Evolutionary conservation across 2,888 invertebrate species (phyloP).

Genomic region (Cepaea hortensis): DNA sequence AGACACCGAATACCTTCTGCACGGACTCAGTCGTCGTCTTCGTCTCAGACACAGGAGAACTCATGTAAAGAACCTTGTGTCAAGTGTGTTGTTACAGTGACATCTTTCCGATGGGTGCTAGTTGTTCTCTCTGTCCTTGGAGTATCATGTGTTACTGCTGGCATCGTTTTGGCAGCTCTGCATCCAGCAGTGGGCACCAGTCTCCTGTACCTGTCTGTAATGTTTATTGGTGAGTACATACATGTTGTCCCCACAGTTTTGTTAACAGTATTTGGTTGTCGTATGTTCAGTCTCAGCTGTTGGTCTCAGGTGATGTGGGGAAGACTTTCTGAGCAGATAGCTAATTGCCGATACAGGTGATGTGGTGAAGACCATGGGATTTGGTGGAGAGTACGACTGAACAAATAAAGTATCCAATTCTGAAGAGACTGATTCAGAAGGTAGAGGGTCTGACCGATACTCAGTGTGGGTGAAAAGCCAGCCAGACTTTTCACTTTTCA

Average conservation of each 20-base stretch:
- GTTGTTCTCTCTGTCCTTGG: slow-evolving; percentile 72
- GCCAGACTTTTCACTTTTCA: too few species aligned
- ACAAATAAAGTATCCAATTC: too few species aligned
- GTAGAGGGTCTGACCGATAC: too few species aligned
- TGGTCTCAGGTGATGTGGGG: too few species aligned
- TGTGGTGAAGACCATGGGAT: too few species aligned
- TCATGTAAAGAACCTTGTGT: slow-evolving; percentile 70
- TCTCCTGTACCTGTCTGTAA: slow-evolving; percentile 73
- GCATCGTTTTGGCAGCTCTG: slow-evolving; percentile 73
- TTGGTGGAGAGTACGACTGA: too few species aligned
- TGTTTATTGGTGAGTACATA: slow-evolving; percentile 75
- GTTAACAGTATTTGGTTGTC: not conserved
- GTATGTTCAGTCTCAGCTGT: not conserved
- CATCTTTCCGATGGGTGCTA: slow-evolving; percentile 74
- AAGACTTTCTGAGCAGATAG: too few species aligned
- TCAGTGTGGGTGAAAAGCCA: too few species aligned
- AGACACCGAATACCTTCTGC: slow-evolving; percentile 50
- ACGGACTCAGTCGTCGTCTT: slow-evolving; percentile 57
- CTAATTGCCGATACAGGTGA: too few species aligned
- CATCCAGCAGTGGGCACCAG: slow-evolving; percentile 68
- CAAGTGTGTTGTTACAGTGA: slow-evolving; percentile 69
- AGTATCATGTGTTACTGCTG: slow-evolving; percentile 74
- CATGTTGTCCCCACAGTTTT: not conserved
- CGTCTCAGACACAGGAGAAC: slow-evolving; percentile 53
- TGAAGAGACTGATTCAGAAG: too few species aligned